Conservation (phyloP, 2,888 invertebrate genomes). For the Conchocele bisecta region DNA sequence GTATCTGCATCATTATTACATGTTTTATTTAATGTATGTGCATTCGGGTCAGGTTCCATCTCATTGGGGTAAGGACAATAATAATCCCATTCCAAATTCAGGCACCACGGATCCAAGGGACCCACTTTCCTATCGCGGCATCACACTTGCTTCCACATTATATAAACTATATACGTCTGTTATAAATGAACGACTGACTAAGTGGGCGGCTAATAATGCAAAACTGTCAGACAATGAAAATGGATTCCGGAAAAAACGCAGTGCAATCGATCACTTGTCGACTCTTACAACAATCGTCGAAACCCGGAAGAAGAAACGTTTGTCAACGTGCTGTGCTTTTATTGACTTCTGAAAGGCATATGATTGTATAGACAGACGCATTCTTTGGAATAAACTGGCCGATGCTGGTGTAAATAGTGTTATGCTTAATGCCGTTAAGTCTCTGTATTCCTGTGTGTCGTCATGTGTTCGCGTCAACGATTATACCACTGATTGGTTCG, state of each 20-base stretch:
- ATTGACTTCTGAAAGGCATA: conserved; percentile 23
- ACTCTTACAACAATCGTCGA: conserved; percentile 16
- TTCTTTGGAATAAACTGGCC: conserved; percentile 5
- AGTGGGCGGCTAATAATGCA: background rate
- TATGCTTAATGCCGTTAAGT: conserved; percentile 13
- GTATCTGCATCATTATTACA: conserved; percentile 9
- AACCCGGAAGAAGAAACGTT: conserved; percentile 1
- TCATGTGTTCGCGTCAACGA: conserved; percentile 28
- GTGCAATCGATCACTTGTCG: conserved; percentile 12
- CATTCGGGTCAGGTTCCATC: conserved; percentile 16
- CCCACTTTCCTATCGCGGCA: conserved; percentile 26
- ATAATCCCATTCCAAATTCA: conserved; percentile 27
- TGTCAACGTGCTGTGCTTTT: conserved; percentile 21
- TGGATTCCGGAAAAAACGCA: conserved; percentile 23
- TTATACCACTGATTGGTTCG: conserved; percentile 16
- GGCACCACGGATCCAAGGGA: conserved; percentile 9
- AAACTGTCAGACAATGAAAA: conserved; percentile 29
- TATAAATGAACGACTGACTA: conserved; percentile 13
- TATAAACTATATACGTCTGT: conserved; percentile 29
- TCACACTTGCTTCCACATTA: conserved; percentile 10
- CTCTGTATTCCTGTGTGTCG: conserved; percentile 11
- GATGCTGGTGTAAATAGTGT: background rate
- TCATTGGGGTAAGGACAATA: conserved; percentile 27
- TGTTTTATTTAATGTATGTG: conserved; percentile 17
- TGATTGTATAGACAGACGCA: conserved; percentile 12